A percentile compares a stretch with the other conserved stretches of the same genome.
Evolutionary conservation across 2,113 vertebrate species (phyloP).

Genomic region (Todiramphus saurophagus): DNA sequence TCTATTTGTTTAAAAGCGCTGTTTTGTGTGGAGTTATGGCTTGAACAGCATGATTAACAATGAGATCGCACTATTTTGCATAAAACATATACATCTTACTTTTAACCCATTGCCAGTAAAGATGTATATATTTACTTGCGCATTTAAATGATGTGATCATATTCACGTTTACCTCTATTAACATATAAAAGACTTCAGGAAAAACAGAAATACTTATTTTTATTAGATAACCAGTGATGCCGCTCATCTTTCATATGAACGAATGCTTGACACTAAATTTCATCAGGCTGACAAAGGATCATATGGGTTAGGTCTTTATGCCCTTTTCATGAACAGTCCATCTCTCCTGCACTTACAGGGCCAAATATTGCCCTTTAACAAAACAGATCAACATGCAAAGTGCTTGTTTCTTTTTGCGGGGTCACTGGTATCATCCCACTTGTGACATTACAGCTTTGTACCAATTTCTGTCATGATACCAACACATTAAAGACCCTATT

Average conservation of each 20-base stretch:
- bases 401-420: slow-evolving; percentile 16
- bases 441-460: not conserved
- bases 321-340: slow-evolving; percentile 5
- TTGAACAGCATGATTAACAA: slow-evolving; percentile 54
- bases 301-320: not conserved
- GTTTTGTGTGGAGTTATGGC: slow-evolving; percentile 31
- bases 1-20: slow-evolving; percentile 55
- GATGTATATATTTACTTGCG: slow-evolving; percentile 39
- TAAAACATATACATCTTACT: slow-evolving; percentile 53
- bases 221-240: slow-evolving; percentile 57
- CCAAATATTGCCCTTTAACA: not conserved
- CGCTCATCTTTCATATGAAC: slow-evolving; percentile 21
- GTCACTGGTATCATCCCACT: not conserved
- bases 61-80: slow-evolving; percentile 56
- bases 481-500: not conserved
- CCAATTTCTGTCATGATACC: not conserved
- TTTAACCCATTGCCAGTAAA: slow-evolving; percentile 39
- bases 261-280: slow-evolving; percentile 17
- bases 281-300: slow-evolving; percentile 52
- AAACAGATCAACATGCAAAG: not conserved
- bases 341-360: slow-evolving; percentile 10
- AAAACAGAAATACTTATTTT: slow-evolving; percentile 53
- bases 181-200: slow-evolving; percentile 69
- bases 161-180: slow-evolving; percentile 54
- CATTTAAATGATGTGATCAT: slow-evolving; percentile 54